Evolutionary conservation across 2,797 vertebrate genomes (phyloP), one percentile per base, ranked within the genome.

Genomic region (Acanthopagrus latus): DNA sequence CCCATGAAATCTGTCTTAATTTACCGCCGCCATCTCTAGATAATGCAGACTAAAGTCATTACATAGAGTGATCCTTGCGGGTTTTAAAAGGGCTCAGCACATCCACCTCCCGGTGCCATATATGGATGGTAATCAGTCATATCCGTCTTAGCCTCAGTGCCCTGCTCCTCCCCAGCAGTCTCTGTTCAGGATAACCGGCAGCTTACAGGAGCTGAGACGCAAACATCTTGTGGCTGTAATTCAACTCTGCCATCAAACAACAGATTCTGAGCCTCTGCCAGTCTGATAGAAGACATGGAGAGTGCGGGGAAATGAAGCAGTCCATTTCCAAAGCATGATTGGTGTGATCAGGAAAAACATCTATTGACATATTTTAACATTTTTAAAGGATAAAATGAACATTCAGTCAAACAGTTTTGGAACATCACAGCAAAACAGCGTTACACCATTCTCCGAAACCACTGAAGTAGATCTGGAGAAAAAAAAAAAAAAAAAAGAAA

Each of bases 31-130:
- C 21, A 55, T 85, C 56, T 69, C 64, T 71, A 79, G 79, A 86
- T 88, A 84, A 83, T 84, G 66, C 79, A 69, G 64, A 47, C 74
- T 90, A 72, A 85, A 83, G 54, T 43, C 76, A 71, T 90, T 88
- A 83, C 46, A 50, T 8, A 51, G 47, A 87, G 78, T 65, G 54
- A 83, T 75, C 70, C 62, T 78, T 82, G 86, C 70, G 84, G 87
- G 74, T 87, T 91, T 88, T 86, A 84, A 91, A 87, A 91, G 88
- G 29, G 80, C 79, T 73, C 63, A 59, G 76, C 74, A 79, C 50
- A 69, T 81, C 72, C 33, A 71, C 52, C 65, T 80, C 72, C 64
- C 33, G 63, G 50, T 84, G 80, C 71, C 65, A 68, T 74, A 58
- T 72, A 78, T 80, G 68, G 78, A 74, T 64, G 44, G 51, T 84